A percentile compares a stretch with the other conserved stretches of the same genome.
Evolutionary conservation across 2,797 vertebrate species (phyloP).

Genomic region (Eupleurogrammus muticus): DNA sequence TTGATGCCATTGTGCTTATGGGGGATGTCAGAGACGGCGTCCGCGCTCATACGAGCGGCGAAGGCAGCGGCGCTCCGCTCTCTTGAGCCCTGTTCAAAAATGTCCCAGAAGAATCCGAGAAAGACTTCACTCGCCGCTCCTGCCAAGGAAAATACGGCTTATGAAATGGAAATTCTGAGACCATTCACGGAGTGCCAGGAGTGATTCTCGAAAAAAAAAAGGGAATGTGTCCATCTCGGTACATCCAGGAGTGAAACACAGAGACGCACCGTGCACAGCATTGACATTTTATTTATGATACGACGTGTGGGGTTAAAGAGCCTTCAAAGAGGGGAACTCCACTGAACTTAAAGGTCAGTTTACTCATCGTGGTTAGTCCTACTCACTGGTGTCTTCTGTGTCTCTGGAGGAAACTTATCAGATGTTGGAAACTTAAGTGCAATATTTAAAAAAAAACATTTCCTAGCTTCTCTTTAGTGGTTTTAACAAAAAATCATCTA

Average conservation of each 20-base stretch:
- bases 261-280: constrained; percentile 7
- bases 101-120: constrained; percentile 80
- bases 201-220: constrained; percentile 70
- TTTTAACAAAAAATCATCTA: no score
- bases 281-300: not conserved
- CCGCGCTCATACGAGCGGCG: constrained; percentile 50
- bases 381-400: constrained; percentile 15
- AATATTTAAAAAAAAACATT: no score
- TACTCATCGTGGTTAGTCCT: constrained; percentile 24
- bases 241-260: constrained; percentile 53
- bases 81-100: constrained; percentile 78
- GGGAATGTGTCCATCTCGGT: constrained; percentile 69
- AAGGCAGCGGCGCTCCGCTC: constrained; percentile 66
- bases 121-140: constrained; percentile 76
- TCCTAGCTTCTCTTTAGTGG: no score
- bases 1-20: constrained; percentile 59
- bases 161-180: constrained; percentile 90
- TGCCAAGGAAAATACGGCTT: constrained; percentile 85
- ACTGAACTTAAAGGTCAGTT: constrained; percentile 8
- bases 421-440: constrained; percentile 8
- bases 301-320: constrained; percentile 21
- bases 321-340: constrained; percentile 51
- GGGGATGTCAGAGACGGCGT: constrained; percentile 43
- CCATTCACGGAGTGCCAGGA: constrained; percentile 79
- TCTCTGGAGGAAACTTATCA: constrained; percentile 9